Base-by-base conservation (phyloP, 2,888 invertebrate genomes). In the Camptogramma bilineatum region DNA sequence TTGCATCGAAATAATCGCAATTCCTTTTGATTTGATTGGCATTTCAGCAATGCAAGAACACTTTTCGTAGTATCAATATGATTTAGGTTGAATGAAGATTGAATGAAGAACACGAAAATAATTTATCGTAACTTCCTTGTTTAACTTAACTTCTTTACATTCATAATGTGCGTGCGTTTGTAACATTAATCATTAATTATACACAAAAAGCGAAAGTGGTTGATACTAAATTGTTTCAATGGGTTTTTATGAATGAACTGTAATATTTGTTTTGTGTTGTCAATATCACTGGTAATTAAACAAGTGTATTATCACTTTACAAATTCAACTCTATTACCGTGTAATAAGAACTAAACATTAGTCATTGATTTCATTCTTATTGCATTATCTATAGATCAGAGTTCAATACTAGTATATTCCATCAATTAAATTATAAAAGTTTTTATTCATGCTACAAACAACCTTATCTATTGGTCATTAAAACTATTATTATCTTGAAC, bases 181-280 rank as follows among this genome's bases (percentile, higher is more conserved):
- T 34, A 34, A 34, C n/a, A n/a, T n/a, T n/a, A 31, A 31, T 8
- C 5, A 31, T 9, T 9, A 31, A 31, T 8, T 8, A 31, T 9
- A 31, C 7, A 31, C 5, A 75, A 69, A 64, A 72, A 71, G 73
- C 66, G 69, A 60, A 69, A 71, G 65, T 73, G 70, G 67, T 70
- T 34, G 70, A 68, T 60, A 74, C 74, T 71, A 70, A 68, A 71
- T 70, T 50, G 58, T 48, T 54, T 65, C 63, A 70, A 68, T 70
- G 70, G 69, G 74, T 75, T 77, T 74, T 80, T 78, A 80, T 81
- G 81, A 81, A 80, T 79, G 78, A 77, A 77, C 60, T 63, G 52
- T 59, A 70, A 70, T 71, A 63, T 70, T 75, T 74, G 70, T 76
- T 64, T 73, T 72, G 70, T 72, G 69, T 76, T 73, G 72, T 78